Base-by-base conservation (phyloP, 2,113 vertebrate species). In the Talpa occidentalis region DNA sequence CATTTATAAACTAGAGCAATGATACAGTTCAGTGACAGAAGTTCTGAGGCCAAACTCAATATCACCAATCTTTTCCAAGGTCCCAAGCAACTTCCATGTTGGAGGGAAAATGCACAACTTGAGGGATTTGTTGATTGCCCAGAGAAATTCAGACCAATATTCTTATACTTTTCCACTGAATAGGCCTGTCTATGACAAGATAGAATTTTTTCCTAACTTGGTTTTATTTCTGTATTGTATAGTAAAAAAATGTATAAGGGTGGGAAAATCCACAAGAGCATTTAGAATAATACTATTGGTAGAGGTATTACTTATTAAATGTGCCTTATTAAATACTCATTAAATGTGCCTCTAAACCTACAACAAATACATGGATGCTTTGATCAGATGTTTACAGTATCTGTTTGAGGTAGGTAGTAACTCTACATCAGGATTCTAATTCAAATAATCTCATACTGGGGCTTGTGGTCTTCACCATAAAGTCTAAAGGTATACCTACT, bases 1-100 rank as follows among this genome's bases (percentile, higher is more conserved):
- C 82, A 90, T 96, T 94, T 97, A 88, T 88, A 97, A 97, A 96
- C 94, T 87, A 93, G 0, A 77, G 47, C 5, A 95, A 92, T 47
- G 92, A 56, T 86, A 90, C 52, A 67, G 32, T 56, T 96, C 60
- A 19, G 32, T 89, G 81, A 88, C 85, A 95, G 28, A 40, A 81
- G 3, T 24, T 28, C 64, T 90, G 62, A 88, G 72, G 37, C 16
- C 40, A n/a, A 56, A 54, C 42, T 95, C 26, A 94, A 54, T 9
- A 94, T 15, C 40, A 78, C 56, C 44, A 79, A 62, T 64, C 74
- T 73, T 95, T 97, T 95, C 93, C 66, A 98, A 80, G 94, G 26
- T 42, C 44, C 19, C 32, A 70, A 40, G 22, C 10, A 42, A 26
- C 5, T 22, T 22, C 79, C 66, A 70, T 4, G 0, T 86, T 82